A percentile compares a stretch with the other conserved stretches of the same genome.
phyloP scores from a whole-genome alignment of 2,888 invertebrate species.

The Conus canariensis region DNA sequence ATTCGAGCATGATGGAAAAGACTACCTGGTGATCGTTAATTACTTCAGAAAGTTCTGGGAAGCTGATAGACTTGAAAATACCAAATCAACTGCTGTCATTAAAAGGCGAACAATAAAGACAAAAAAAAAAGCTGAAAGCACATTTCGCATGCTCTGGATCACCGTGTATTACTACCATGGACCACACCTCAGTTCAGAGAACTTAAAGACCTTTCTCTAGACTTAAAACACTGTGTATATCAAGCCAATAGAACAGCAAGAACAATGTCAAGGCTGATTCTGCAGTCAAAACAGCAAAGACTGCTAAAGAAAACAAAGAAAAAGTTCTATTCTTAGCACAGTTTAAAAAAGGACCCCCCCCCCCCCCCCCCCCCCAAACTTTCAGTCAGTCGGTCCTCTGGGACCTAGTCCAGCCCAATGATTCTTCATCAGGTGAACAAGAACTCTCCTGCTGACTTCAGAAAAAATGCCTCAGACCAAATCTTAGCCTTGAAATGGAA shows the following conservation, averaged over 20 bases:
- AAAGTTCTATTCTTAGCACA: too few species aligned
- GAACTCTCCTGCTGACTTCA: conserved; percentile 36
- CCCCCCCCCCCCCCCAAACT: not conserved
- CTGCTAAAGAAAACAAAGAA: not conserved
- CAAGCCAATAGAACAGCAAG: too few species aligned
- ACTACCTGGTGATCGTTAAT: too few species aligned
- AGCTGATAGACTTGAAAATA: too few species aligned
- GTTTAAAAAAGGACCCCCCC: too few species aligned
- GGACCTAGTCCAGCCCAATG: conserved; percentile 45
- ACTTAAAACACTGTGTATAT: not conserved
- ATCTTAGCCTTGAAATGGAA: not conserved
- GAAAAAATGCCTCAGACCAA: not conserved
- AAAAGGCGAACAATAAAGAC: too few species aligned
- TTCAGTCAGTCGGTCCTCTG: conserved; percentile 41
- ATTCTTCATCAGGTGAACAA: conserved; percentile 45
- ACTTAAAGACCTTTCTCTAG: not conserved
- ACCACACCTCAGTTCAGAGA: not conserved
- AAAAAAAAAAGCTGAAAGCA: not conserved
- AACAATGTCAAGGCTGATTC: not conserved
- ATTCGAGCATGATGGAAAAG: too few species aligned
- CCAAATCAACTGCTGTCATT: too few species aligned
- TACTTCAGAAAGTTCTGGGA: too few species aligned
- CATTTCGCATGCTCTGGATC: not conserved
- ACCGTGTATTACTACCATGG: not conserved
- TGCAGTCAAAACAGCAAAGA: not conserved